A percentile compares a stretch with the other conserved stretches of the same genome.
phyloP scores from a whole-genome alignment of 2,113 vertebrate species.

The Phoenicopterus ruber region DNA sequence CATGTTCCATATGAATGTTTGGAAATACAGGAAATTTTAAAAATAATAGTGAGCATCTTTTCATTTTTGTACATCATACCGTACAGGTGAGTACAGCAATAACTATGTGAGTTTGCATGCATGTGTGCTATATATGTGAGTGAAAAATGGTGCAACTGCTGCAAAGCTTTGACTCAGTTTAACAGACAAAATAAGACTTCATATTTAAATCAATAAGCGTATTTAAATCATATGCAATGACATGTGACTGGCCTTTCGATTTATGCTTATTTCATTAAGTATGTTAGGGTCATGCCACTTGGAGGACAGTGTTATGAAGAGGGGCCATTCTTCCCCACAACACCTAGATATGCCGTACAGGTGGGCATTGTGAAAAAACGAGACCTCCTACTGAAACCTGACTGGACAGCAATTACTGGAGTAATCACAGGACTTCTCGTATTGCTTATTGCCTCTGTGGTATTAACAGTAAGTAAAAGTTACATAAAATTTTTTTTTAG shows the following conservation, averaged over 20 bases:
- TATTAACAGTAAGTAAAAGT: slow-evolving; percentile 71
- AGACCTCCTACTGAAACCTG: slow-evolving; percentile 72
- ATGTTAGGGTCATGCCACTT: slow-evolving; percentile 77
- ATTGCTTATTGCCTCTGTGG: slow-evolving; percentile 73
- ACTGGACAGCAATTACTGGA: slow-evolving; percentile 78
- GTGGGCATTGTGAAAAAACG: slow-evolving; percentile 75
- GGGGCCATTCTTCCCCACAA: slow-evolving; percentile 80
- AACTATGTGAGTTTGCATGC: neutral
- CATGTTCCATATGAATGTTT: neutral
- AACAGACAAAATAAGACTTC: neutral
- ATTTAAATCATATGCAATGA: neutral
- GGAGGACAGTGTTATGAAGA: slow-evolving; percentile 83
- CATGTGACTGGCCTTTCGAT: neutral
- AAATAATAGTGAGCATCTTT: neutral
- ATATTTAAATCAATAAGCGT: accelerated
- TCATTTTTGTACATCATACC: too few species aligned
- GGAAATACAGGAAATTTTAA: neutral
- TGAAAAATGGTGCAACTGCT: neutral
- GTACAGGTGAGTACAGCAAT: neutral
- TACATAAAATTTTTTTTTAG: too few species aligned
- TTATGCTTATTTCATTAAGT: slow-evolving; percentile 62
- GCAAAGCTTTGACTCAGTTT: neutral
- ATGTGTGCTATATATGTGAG: accelerated
- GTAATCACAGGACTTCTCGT: slow-evolving; percentile 69
- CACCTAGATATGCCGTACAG: slow-evolving; percentile 76